Base-by-base conservation (phyloP, 2,797 vertebrate species). In the Urophycis tenuis region DNA sequence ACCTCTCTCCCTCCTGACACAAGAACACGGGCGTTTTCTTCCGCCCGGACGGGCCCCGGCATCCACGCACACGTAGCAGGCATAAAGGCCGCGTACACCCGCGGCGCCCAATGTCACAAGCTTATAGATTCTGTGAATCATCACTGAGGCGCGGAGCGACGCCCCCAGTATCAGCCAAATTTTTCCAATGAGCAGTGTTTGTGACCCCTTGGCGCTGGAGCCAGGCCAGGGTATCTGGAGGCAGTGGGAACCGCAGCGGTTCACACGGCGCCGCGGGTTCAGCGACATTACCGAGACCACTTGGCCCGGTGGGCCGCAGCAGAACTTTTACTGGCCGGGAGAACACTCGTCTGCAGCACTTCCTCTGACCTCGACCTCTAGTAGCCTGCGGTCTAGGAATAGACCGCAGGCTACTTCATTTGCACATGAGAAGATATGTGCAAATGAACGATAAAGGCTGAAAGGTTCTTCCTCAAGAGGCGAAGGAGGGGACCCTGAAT, bases 191-290 rank as follows among this genome's bases (percentile, higher is more conserved):
- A 81, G 81, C 86, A 77, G 84, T 86, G 77, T 70, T 39, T 72
- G 73, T 80, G 76, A 73, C 82, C 81, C 81, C 72, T 71, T 73
- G 7, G 0, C 64, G 15, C 78, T 87, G 84, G 85, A 83, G 77
- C 64, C n/a, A 33, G 79, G 80, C 85, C 88, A 85, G 75, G 41
- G 80, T 85, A 84, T 86, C 53, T 22, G 4, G 80, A 84, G 75
- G 77, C 35, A 67, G 25, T n/a, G 81, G 78, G 83, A 86, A 81
- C 78, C 78, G 74, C 80, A 85, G 80, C 36, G 41, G 80, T 79
- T 75, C 74, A 72, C 86, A 25, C 60, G 14, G 60, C 60, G 39
- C 39, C 11, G 14, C 5, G 4, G 17, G 88, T 87, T 78, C 84
- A 17, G 15, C 15, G 17, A 49, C 45, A 17, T 19, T 19, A 84